Evolutionary conservation across 2,113 vertebrate genomes (phyloP).

Genomic region (Xenus cinereus): DNA sequence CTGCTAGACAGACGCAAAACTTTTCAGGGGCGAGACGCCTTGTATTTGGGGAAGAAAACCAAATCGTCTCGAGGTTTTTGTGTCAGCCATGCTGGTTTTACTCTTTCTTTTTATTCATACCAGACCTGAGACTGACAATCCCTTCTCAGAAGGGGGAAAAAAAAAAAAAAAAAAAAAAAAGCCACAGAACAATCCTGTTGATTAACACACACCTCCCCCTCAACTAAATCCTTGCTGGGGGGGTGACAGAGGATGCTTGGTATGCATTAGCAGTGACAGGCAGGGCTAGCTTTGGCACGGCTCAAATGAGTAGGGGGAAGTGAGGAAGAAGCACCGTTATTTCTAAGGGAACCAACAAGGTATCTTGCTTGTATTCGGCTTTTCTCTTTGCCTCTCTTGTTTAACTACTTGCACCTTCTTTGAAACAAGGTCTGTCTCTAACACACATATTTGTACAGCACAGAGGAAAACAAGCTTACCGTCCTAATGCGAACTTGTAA

Average conservation of each 20-base stretch:
- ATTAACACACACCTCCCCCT: background rate
- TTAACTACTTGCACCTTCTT: background rate
- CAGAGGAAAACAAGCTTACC: background rate
- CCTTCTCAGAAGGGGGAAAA: background rate
- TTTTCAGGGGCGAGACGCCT: background rate
- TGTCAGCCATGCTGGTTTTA: background rate
- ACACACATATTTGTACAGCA: background rate
- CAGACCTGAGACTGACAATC: constrained; percentile 34
- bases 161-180: background rate
- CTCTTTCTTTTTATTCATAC: constrained; percentile 38
- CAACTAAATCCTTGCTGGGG: background rate
- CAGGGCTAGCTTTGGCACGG: background rate
- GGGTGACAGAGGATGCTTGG: background rate
- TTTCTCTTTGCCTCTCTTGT: background rate
- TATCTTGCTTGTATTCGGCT: background rate
- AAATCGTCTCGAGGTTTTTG: background rate
- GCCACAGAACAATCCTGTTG: background rate
- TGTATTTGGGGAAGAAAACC: background rate
- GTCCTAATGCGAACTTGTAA: background rate
- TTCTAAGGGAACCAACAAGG: background rate
- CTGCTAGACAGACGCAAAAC: background rate
- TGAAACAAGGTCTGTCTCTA: background rate
- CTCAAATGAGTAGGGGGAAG: background rate
- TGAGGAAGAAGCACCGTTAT: background rate
- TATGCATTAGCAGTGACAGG: constrained; percentile 17